Evolutionary conservation across 2,797 vertebrate genomes (phyloP), one percentile per base, ranked within the genome.

Genomic region (Pangasius larnaudii): DNA sequence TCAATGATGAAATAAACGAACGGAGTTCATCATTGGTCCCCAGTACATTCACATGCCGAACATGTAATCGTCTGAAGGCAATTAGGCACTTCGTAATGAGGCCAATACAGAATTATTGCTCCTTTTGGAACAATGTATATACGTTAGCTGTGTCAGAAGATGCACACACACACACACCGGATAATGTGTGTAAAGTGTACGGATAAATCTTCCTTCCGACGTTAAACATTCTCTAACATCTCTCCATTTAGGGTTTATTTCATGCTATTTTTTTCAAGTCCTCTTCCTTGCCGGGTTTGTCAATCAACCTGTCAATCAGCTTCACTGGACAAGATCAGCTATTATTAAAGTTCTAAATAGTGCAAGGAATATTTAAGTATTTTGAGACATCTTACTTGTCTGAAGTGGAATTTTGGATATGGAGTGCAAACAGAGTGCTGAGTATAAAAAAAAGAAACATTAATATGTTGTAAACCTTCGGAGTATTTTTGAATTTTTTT

Each of bases 21-120:
- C 95, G 92, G 93, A 94, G 79, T 89, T 84, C 94, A 95, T 96
- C 95, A 95, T 92, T 51, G 91, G 93, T 93, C 91, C 91, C 92
- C 93, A 93, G 91, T 91, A 94, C 92, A 94, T 94, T 95, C 94
- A 95, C 94, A 95, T 93, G 94, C 91, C 24, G 19, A 78, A 84
- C 81, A 93, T 11, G 86, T 93, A 95, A 96, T 94, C 92, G 93
- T 94, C 95, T 94, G 88, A 94, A 94, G 93, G 77, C 88, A 89
- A 91, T 93, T 91, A 90, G 65, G 85, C 58, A 82, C 33, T 83
- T 84, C 61, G 33, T 90, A 90, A 91, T 90, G 86, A 84, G 90
- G 63, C 81, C 88, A 84, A 87, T 90, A 49, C 51, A 88, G 89
- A 92, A 89, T 91, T 91, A 92, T 91, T 85, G 74, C 91, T 91